Evolutionary conservation across 2,113 vertebrate species (phyloP).

Genomic region (Gorsachius goisagi): DNA sequence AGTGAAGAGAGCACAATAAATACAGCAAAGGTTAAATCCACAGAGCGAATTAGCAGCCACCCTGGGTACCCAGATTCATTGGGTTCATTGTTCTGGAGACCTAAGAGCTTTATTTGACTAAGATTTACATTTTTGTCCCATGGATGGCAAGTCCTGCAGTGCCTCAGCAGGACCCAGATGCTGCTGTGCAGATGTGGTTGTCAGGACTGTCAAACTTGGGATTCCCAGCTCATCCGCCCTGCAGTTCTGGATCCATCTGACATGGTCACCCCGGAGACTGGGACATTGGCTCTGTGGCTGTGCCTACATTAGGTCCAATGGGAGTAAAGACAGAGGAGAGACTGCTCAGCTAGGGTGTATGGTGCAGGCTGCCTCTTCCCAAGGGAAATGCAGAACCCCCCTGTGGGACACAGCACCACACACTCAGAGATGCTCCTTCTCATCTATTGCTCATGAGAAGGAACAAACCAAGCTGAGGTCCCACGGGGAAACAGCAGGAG

Average conservation of each 20-base stretch:
- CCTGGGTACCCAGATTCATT: not conserved
- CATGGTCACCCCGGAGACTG: not conserved
- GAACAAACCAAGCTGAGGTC: not conserved
- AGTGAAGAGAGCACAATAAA: not conserved
- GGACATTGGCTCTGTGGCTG: not conserved
- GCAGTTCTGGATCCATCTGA: not conserved
- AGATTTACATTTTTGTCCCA: not conserved
- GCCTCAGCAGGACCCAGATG: not conserved
- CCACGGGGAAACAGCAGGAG: not conserved
- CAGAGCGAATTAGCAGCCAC: not conserved
- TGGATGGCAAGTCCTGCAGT: not conserved
- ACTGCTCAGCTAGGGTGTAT: too few species aligned
- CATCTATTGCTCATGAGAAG: not conserved
- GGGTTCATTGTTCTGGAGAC: not conserved
- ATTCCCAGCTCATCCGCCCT: not conserved
- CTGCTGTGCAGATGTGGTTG: not conserved
- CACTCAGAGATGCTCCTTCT: not conserved
- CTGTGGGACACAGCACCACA: not conserved
- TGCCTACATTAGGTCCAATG: not conserved
- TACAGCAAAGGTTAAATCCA: not conserved
- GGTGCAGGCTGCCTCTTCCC: not conserved
- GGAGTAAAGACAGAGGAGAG: not conserved
- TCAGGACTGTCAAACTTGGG: not conserved
- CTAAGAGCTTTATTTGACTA: not conserved
- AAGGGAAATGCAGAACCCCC: not conserved